Percentiles rank a stretch among this genome's conserved stretches.
Evolutionary conservation across 2,113 vertebrate species (phyloP).

Genomic region (Peromyscus polionotus): DNA sequence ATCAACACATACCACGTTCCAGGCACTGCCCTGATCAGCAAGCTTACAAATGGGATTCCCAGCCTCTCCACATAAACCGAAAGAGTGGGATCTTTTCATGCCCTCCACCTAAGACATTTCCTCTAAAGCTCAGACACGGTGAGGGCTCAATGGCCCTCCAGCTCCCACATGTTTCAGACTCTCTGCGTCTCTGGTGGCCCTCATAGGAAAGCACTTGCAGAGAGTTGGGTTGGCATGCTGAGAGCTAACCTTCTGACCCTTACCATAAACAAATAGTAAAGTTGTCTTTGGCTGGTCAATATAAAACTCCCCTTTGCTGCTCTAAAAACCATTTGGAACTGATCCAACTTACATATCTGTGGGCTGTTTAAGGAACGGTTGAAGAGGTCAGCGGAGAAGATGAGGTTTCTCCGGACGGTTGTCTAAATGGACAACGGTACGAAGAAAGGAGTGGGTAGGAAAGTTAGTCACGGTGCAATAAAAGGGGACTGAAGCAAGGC

Average conservation of each 20-base stretch:
- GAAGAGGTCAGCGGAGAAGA: slow-evolving; percentile 76
- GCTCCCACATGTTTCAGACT: slow-evolving; percentile 69
- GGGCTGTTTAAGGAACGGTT: slow-evolving; percentile 78
- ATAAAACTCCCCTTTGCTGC: slow-evolving; percentile 78
- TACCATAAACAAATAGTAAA: slow-evolving; percentile 83
- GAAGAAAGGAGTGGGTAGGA: not conserved
- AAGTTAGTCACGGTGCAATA: not conserved
- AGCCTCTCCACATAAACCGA: not conserved
- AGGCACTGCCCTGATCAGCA: not conserved
- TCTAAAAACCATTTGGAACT: slow-evolving; percentile 82
- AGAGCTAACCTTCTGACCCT: slow-evolving; percentile 80
- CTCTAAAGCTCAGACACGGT: slow-evolving; percentile 66
- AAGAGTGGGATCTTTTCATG: not conserved
- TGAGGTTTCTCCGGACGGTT: slow-evolving; percentile 69
- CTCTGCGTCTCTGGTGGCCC: slow-evolving; percentile 72
- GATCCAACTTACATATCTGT: slow-evolving; percentile 76
- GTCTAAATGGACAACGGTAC: slow-evolving; percentile 68
- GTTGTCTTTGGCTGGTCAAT: slow-evolving; percentile 80
- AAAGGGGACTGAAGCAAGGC: not conserved
- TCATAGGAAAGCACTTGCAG: slow-evolving; percentile 57
- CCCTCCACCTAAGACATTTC: slow-evolving; percentile 11
- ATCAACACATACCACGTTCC: slow-evolving; percentile 28
- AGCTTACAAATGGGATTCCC: slow-evolving; percentile 26
- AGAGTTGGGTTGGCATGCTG: slow-evolving; percentile 66
- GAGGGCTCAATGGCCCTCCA: slow-evolving; percentile 33